These are phyloP conservation scores for Philypnodon macrostomus DNA, from an alignment of 2,797 vertebrate species.

Conservation along the genomic window DNA sequence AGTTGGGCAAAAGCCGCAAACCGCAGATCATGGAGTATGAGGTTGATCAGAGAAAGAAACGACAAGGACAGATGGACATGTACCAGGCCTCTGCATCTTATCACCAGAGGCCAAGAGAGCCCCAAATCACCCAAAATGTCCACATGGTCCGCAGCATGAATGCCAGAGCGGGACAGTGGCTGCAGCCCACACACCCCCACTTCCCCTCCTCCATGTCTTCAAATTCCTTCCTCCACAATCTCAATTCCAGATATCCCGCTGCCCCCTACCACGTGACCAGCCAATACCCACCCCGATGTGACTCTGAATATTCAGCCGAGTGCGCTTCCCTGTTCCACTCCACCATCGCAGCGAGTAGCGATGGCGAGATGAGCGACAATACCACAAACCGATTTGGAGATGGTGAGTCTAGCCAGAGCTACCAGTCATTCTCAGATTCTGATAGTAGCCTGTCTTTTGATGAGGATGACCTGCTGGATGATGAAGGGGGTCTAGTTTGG, in stretches of 20 bases:
- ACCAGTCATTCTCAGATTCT: conserved; percentile 66
- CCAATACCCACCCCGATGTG: conserved; percentile 72
- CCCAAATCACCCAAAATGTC: conserved; percentile 50
- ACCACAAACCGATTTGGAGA: conserved; percentile 88
- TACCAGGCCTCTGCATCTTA: conserved; percentile 41
- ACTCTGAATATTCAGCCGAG: conserved; percentile 85
- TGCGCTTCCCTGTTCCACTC: conserved; percentile 84
- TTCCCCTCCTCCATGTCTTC: conserved; percentile 59
- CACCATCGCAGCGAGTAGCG: conserved; percentile 85
- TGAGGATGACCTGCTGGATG: conserved; percentile 64
- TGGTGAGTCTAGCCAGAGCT: conserved; percentile 85
- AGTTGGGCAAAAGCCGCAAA: conserved; percentile 58
- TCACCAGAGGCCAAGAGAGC: conserved; percentile 62
- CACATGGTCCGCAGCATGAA: conserved; percentile 60
- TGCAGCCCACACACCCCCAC: conserved; percentile 30
- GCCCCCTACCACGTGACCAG: conserved; percentile 55
- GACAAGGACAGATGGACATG: conserved; percentile 73
- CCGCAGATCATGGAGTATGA: conserved; percentile 53
- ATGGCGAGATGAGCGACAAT: conserved; percentile 85
- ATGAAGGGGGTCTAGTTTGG: conserved; percentile 77
- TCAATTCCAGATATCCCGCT: conserved; percentile 72
- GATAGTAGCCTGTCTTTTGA: conserved; percentile 76
- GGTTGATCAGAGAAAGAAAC: conserved; percentile 68
- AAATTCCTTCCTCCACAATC: conserved; percentile 64
- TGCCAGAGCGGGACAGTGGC: conserved; percentile 65